Evolutionary conservation across 2,113 vertebrate genomes (phyloP), one percentile per base, ranked within the genome.

Genomic region (Dryoscopus gambensis): DNA sequence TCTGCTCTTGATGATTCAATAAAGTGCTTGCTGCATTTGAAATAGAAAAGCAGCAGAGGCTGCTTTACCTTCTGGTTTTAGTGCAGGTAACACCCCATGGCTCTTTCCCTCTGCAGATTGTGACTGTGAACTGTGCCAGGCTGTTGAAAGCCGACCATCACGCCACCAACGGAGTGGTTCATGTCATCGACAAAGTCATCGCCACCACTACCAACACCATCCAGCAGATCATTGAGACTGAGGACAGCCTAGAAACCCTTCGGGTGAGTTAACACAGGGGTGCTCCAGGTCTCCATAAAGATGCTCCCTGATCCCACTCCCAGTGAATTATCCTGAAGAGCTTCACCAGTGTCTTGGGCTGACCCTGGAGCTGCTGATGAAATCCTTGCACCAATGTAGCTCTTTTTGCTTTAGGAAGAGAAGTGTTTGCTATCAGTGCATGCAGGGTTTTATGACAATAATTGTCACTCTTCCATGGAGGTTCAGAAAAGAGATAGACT

Each of bases 41-140:
- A 85, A 75, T 20, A 23, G 39, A 76, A 56, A 74, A 74, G 13
- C 47, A 81, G 56, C 63, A n/a, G 65, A 24, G 25, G 46, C 55
- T 70, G 55, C 56, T 93, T 59, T 33, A 11, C 52, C 68, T 87
- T 69, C 78, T 74, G 50, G 10, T 11, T 87, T 49, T 11, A 37
- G 55, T 23, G 67, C 40, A 17, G 2, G 0, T 75, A 80, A 77
- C 18, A 1, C 11, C 68, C 24, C 6, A 2, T 57, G 40, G 78
- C 56, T 70, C 68, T 30, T 74, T 85, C 60, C 73, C 57, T 50
- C 59, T 92, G 63, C 97, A 99, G 99, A 98, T 99, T 22, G 98
- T 99, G 60, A 99, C 99, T 0, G 99, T 99, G 87, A 99, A 99
- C 97, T 99, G 99, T 35, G 99, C 99, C n/a, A 98, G 99, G 68